Base-by-base conservation (phyloP, 1,140 invertebrate species). In the Camponotus floridanus region DNA sequence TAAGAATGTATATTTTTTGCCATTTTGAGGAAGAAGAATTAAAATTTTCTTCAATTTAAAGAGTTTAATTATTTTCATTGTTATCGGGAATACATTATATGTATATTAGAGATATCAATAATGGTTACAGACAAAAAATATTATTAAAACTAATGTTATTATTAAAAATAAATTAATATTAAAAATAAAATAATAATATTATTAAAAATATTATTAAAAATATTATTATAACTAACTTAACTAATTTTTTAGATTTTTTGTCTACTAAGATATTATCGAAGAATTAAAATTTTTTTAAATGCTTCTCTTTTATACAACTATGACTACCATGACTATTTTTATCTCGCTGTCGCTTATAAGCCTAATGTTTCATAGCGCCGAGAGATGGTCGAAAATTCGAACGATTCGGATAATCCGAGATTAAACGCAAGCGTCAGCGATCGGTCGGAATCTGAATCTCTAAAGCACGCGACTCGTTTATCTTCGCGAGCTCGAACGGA, bases 391-490 rank as follows among this genome's bases (percentile, higher is more conserved):
- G 68, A 67, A 42, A 78, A 78, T n/a, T 65, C 76, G 48, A 70
- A 36, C 26, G 18, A 33, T 42, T 31, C 15, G 78, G 33, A 73
- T 83, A 83, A 74, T 83, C 68, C 26, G 79, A 83, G 45, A 74
- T 61, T 83, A 83, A 71, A 74, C n/a, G 61, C 55, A n/a, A 26
- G 57, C 18, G 13, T 73, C 15, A 39, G n/a, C 79, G 79, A 48
- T 73, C 39, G 65, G 39, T 11, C 64, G 9, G 64, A 51, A 55
- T 55, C 31, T 39, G 51, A 42, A 57, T 70, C 76, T 33, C 61
- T 9, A 70, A 70, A 70, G 76, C 76, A 68, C 76, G 42, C 61
- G 26, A 36, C 79, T 83, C 79, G 79, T 83, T 83, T 83, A 83
- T 83, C 79, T 83, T 83, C 73, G 71, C 62, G 73, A 45, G 11